Evolutionary conservation across 1,140 invertebrate genomes (phyloP).

Genomic region (Drosophila ercepeae): DNA sequence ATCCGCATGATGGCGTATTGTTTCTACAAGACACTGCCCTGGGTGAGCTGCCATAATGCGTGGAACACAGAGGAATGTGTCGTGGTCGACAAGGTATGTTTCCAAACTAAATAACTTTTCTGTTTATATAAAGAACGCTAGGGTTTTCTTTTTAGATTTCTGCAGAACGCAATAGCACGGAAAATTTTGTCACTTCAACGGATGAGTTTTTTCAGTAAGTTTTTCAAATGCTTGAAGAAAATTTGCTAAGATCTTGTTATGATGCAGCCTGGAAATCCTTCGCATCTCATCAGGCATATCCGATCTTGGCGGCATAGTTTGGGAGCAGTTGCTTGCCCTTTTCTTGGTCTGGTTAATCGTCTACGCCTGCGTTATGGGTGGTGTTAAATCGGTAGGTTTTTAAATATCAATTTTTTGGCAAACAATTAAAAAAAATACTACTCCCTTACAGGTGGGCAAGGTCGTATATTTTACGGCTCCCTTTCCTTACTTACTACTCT

Average conservation of each 20-base stretch:
- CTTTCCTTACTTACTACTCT: conserved; percentile 93
- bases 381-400: conserved; percentile 88
- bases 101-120: background rate
- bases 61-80: conserved; percentile 94
- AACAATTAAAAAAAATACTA: background rate
- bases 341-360: conserved; percentile 90
- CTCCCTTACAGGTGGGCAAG: conserved; percentile 85
- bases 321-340: conserved; percentile 89
- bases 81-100: conserved; percentile 5
- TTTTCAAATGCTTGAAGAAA: background rate
- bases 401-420: background rate
- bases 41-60: conserved; percentile 92
- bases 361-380: conserved; percentile 92
- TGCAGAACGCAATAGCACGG: background rate
- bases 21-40: conserved; percentile 89
- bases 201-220: conserved; percentile 95
- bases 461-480: conserved; percentile 94
- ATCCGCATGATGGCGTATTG: conserved; percentile 93
- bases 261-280: conserved; percentile 88
- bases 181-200: conserved; percentile 87
- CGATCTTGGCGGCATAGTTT: conserved; percentile 89
- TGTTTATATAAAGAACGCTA: too few species aligned
- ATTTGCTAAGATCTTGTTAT: background rate
- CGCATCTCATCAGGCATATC: conserved; percentile 87
- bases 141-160: background rate